Conservation (phyloP, 1,140 invertebrate genomes). For the Pygmarrhopalites habei region DNA sequence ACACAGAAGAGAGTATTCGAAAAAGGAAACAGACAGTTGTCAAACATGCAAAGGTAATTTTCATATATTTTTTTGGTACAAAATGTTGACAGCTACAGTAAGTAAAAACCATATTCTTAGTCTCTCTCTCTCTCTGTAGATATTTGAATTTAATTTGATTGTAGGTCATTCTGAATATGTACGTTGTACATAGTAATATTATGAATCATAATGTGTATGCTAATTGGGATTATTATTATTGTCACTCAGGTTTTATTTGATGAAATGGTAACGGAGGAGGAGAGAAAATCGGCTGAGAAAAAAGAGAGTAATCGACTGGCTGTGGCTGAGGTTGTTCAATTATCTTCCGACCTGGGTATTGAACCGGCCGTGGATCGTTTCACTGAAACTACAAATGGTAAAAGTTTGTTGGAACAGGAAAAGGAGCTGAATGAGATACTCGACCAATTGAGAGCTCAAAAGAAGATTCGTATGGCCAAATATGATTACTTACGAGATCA, state of each 20-base stretch:
- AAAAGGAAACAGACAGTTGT: too few relatives aligned
- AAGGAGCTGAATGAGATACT: neutral
- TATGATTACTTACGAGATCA: slow-evolving; percentile 1
- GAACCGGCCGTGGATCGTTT: neutral
- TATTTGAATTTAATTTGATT: too few relatives aligned
- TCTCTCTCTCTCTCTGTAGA: too few relatives aligned
- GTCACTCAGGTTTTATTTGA: neutral
- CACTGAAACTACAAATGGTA: neutral
- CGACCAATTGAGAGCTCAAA: neutral
- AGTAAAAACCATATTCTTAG: too few relatives aligned
- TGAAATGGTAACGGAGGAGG: neutral
- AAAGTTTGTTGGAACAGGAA: slow-evolving; percentile 1
- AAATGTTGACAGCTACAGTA: too few relatives aligned
- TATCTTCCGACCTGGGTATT: neutral
- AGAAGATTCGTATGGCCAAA: slow-evolving; percentile 6
- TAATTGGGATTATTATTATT: too few relatives aligned
- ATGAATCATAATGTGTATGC: too few relatives aligned
- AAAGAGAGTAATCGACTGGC: neutral
- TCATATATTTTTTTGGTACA: too few relatives aligned
- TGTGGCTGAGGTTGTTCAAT: neutral
- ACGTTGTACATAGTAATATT: too few relatives aligned
- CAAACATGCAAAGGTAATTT: too few relatives aligned
- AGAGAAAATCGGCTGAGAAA: neutral
- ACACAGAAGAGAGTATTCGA: too few relatives aligned
- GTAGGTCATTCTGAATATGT: too few relatives aligned